These are phyloP conservation scores for Heliocidaris erythrogramma DNA, from an alignment of 35 echinoderm and acorn worm genomes.

Conservation along the genomic window DNA sequence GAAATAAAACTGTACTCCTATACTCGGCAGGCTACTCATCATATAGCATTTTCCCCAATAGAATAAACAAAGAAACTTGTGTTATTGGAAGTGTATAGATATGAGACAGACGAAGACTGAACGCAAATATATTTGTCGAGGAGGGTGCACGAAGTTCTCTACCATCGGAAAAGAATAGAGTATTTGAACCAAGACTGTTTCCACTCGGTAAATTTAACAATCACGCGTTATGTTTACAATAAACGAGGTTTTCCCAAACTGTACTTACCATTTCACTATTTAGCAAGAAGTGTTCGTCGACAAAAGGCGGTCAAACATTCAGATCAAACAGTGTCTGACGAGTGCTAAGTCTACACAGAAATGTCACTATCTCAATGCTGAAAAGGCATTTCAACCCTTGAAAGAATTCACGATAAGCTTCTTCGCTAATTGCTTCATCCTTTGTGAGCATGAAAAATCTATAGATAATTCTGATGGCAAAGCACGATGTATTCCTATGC, in stretches of 20 bases:
- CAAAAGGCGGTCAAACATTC: not conserved
- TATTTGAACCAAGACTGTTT: conserved; percentile 6
- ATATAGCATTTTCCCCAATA: too few relatives aligned
- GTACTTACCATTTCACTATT: not conserved
- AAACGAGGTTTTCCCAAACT: not conserved
- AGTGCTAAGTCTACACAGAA: not conserved
- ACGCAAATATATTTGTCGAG: not conserved
- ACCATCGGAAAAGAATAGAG: not conserved
- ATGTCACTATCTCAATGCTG: not conserved
- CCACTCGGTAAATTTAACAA: not conserved
- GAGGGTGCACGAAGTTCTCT: not conserved
- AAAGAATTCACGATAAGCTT: not conserved
- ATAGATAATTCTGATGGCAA: not conserved
- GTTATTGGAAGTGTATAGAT: too few relatives aligned
- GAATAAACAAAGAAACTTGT: too few relatives aligned
- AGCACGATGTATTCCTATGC: not conserved
- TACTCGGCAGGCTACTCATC: too few relatives aligned
- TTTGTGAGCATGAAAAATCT: not conserved
- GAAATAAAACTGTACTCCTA: too few relatives aligned
- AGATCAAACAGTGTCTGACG: not conserved
- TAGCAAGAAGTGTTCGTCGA: not conserved
- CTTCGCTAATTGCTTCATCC: not conserved
- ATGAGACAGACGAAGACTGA: not conserved
- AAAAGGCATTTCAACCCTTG: not conserved
- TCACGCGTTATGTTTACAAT: not conserved